Conservation (phyloP, 37 sponge, comb jelly and placozoan genomes). For the Chondrilla cf. caribensis region DNA sequence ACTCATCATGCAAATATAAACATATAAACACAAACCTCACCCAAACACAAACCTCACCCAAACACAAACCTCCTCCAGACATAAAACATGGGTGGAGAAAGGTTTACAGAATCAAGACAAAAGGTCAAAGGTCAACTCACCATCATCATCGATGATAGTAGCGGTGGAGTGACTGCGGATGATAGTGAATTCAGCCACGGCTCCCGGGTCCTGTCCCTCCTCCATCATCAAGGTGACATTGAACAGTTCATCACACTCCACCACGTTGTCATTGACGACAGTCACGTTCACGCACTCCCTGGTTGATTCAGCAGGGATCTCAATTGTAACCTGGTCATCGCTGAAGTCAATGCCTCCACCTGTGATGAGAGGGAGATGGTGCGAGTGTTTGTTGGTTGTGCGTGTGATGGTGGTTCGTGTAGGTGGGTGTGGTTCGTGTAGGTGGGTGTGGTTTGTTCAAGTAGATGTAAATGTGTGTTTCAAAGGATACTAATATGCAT, state of each 20-base stretch:
- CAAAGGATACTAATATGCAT: too few relatives aligned
- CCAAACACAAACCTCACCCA: too few relatives aligned
- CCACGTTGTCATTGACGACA: neutral
- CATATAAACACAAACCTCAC: too few relatives aligned
- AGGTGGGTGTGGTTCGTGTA: neutral
- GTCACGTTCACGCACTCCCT: slow-evolving; percentile 1
- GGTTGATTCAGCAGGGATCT: neutral
- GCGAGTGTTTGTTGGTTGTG: neutral
- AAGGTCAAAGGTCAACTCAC: neutral
- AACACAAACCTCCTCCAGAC: too few relatives aligned
- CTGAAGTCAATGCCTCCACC: neutral
- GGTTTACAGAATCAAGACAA: too few relatives aligned
- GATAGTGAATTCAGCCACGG: neutral
- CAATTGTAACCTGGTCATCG: neutral
- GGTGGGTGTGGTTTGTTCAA: neutral
- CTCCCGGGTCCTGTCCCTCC: neutral
- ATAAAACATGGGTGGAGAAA: too few relatives aligned
- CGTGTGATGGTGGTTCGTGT: neutral
- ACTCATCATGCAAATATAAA: too few relatives aligned
- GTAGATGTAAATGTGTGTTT: neutral
- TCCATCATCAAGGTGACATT: neutral
- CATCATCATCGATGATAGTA: slow-evolving; percentile 5
- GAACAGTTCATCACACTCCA: neutral
- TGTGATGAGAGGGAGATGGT: neutral
- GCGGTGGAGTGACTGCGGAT: neutral